phyloP scores from a whole-genome alignment of 2,888 invertebrate species.

The Hemithea aestivaria region DNA sequence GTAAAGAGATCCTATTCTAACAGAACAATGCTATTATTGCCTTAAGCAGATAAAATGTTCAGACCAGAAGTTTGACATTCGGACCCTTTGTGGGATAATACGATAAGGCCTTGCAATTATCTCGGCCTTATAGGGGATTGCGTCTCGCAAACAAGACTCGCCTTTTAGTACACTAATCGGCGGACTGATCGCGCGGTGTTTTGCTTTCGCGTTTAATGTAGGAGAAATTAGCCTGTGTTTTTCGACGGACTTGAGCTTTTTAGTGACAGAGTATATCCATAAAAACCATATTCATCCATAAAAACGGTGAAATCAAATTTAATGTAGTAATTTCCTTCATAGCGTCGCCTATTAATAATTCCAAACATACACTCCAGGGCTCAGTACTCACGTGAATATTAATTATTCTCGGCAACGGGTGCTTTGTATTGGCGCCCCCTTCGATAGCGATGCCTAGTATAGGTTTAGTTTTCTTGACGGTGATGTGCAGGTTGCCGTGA shows the following conservation, averaged over 20 bases:
- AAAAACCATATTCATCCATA: too few species aligned
- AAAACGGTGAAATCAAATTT: too few species aligned
- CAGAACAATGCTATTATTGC: conserved; percentile 19
- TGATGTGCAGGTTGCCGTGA: conserved; percentile 92
- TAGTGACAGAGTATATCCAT: too few species aligned
- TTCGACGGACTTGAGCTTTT: too few species aligned
- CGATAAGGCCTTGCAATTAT: conserved; percentile 24
- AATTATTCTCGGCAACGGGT: conserved; percentile 96
- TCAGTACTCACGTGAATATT: conserved; percentile 91
- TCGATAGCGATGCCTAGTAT: conserved; percentile 98
- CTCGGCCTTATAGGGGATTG: conserved; percentile 20
- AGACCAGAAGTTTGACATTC: conserved; percentile 24
- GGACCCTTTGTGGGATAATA: conserved; percentile 22
- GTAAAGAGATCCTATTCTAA: conserved; percentile 9
- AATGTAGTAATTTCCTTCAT: too few species aligned
- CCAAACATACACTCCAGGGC: too few species aligned
- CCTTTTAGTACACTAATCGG: conserved; percentile 21
- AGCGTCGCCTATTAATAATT: too few species aligned
- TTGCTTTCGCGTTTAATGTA: conserved; percentile 16
- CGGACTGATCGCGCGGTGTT: conserved; percentile 13
- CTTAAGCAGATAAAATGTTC: conserved; percentile 22
- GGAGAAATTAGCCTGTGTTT: conserved; percentile 5
- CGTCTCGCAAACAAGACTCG: conserved; percentile 17
- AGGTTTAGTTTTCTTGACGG: conserved; percentile 95
- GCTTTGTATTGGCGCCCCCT: conserved; percentile 97